Evolutionary conservation across 2,113 vertebrate genomes (phyloP), one percentile per base, ranked within the genome.

Genomic region (Benitochromis conjunctus): DNA sequence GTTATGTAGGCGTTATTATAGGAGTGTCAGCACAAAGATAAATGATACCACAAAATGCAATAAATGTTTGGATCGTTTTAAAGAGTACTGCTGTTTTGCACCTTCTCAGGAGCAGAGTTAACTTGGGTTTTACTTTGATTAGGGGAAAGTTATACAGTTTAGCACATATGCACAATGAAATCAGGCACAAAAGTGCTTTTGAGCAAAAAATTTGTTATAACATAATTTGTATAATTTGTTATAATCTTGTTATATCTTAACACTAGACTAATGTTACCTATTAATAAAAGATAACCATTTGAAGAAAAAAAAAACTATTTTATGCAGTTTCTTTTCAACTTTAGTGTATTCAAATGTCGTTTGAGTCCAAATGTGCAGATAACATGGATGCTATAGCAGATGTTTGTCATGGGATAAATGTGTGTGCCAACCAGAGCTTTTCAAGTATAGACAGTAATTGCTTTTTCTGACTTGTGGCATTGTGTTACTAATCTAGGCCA

Each of bases 391-490:
- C 21, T 7, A 29, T 5, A n/a, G n/a, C n/a, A n/a, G n/a, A n/a
- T n/a, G n/a, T 71, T 7, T 9, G 21, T 11, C 0, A 71, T 16
- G 16, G 12, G 41, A 46, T 71, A 46, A 46, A 26, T 0, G 41
- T 29, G 66, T 43, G 41, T 3, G 24, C 24, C 18, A 29, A 46
- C 41, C 41, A 16, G 7, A 46, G 21, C 64, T 11, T 69, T 69
- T 69, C 13, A 69, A 3, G 36, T 43, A 43, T 16, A 69, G n/a
- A n/a, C n/a, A n/a, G n/a, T 69, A 24, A 69, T 69, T 69, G 21
- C 38, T 9, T 69, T 6, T 69, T 16, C n/a, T 6, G 64, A 69
- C 0, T 43, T 43, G n/a, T 4, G 38, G 2, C 0, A 16, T 43
- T 71, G 14, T 71, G 43, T 51, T 51, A 2, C 69, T 3, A 29